Evolutionary conservation across 1,140 invertebrate species (phyloP), one percentile per base, ranked within the genome.

Genomic region (Lucilia cuprina): DNA sequence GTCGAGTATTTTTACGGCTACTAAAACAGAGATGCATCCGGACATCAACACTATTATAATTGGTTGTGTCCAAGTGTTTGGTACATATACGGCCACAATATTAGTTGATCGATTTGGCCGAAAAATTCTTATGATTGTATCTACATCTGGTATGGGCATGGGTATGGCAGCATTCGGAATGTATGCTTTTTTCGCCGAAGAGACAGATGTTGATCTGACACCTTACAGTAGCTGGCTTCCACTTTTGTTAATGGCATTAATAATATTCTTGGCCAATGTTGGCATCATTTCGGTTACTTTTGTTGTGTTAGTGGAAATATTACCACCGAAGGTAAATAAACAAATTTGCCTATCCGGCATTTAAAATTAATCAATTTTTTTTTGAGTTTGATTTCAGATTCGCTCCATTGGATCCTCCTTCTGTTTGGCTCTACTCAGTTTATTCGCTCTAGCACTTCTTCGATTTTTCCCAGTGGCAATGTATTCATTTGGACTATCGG

Each of bases 1-100:
- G 86, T 86, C 90, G 19, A 92, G 90, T 0, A 96, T 96, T 86
- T 97, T 96, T 88, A 86, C 90, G 1, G 92, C 92, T 0, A 93
- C 95, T 1, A 93, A 94, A 5, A 93, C 93, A 0, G 88, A 88
- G 4, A 85, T 93, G 80, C 92, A 92, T 84, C 92, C 93, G 0
- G 92, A 93, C 86, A 92, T 92, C 35, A 92, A 93, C 84, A 93
- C 93, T 0, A 93, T 93, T 13, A 92, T 93, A 0, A 92, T 93
- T 17, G 93, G 92, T 0, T 90, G 86, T 0, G 92, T 93, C 8
- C 93, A 93, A 84, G 86, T 93, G 5, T 83, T 93, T 13, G 93
- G 93, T 0, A 92, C 92, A 0, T 30, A 88, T 80, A 82, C 86
- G 1, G 86, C 89, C 74, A 87, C 89, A 0, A 85, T 88, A 19